Evolutionary conservation across 2,888 invertebrate species (phyloP), one percentile per base, ranked within the genome.

Genomic region (Serripes groenlandicus): DNA sequence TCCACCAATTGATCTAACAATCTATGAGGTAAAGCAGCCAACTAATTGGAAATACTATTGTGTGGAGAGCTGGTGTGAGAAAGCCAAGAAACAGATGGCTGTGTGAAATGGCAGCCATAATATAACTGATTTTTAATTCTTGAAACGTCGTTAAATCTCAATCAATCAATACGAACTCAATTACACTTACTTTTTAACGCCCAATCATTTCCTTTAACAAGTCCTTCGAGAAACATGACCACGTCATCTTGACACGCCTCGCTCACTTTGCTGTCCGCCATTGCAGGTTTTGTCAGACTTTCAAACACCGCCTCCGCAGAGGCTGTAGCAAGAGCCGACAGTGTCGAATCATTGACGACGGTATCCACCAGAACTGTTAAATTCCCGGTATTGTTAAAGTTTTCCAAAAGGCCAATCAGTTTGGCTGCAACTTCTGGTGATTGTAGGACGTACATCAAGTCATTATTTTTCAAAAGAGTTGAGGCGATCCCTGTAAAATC

Each of bases 171-270:
- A n/a, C n/a, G n/a, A n/a, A n/a, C n/a, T 11, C 42, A 42, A 42
- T 7, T 49, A 26, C 64, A 62, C 74, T 74, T 52, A 74, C 74
- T 74, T 32, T 60, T 15, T 21, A 64, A 28, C 3, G 74, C 64
- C 74, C 74, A 74, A 18, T 62, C 62, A 18, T 49, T 74, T n/a
- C 64, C 18, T 11, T 21, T 37, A 0, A 64, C 5, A 26, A 74
- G 26, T n/a, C 62, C 74, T 7, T 37, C 30, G 3, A 42, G 26
- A n/a, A 64, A 49, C 35, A 64, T 37, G 15, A 49, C 52, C 74
- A 74, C 42, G 26, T 74, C 42, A 21, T 62, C 34, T n/a, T 64
- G 64, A 23, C 74, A 74, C 2, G 52, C 35, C 2, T 37, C 35
- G 15, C 64, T 52, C 4, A 74, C 74, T 21, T 34, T 52, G 35